Base-by-base conservation (phyloP, 2,113 vertebrate genomes). In the Halichoeres trimaculatus region DNA sequence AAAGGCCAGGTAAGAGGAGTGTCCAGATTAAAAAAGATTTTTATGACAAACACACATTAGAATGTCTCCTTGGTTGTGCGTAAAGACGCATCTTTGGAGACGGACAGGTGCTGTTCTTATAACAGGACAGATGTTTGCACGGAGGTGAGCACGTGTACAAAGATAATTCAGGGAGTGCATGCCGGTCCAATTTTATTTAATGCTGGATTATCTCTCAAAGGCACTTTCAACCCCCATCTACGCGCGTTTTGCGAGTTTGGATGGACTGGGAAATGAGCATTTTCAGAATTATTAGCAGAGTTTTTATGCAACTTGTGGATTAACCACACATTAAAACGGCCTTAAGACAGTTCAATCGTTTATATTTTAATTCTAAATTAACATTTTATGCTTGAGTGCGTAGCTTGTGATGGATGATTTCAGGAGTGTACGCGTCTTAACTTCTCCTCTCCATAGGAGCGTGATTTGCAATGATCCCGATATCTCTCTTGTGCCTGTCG, bases 401-500 rank as follows among this genome's bases (percentile, higher is more conserved):
- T 22, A 36, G 38, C 53, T 57, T 59, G 11, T 22, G 16, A 36
- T 9, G 16, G 4, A n/a, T 50, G 14, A 13, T 30, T 51, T 60
- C 3, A 2, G 24, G 51, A 2, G 48, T 48, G 6, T 48, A 47
- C 11, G 43, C 5, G 52, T 19, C 20, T 57, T 4, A 8, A 30
- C 14, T 11, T 1, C 5, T 58, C 7, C 17, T 73, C 30, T 81
- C 17, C 53, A 40, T 76, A 99, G 97, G 93, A 95, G 95, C 3
- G 97, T 99, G 64, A 93, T 98, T 85, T 99, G 98, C 89, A 97
- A 96, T 60, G 96, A 99, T 64, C 95, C 96, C 0, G 96, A 98
- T 80, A 97, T 98, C 90, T 96, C 96, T 1, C 89, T 95, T 12
- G 95, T 97, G 23, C 97, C 97, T 0, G 94, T 91, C 16, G 94